Conservation (phyloP, 2,113 vertebrate species). For the Cavia porcellus region DNA sequence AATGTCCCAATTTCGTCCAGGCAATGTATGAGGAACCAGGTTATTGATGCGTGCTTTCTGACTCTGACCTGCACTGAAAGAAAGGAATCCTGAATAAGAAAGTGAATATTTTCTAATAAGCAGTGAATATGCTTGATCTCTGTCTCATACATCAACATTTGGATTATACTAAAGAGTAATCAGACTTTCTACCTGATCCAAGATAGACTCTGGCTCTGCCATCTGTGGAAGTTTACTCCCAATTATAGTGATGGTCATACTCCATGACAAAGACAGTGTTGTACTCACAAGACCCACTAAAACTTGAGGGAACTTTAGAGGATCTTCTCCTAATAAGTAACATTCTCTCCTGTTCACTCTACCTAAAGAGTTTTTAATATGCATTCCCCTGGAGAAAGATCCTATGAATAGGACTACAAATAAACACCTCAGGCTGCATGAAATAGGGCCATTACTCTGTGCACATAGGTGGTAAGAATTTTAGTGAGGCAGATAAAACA, state of each 20-base stretch:
- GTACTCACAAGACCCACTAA: not conserved
- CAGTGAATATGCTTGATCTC: not conserved
- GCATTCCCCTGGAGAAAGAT: not conserved
- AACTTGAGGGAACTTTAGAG: not conserved
- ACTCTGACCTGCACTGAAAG: not conserved
- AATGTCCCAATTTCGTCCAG: not conserved
- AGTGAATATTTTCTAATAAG: not conserved
- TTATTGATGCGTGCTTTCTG: accelerated
- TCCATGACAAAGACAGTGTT: not conserved
- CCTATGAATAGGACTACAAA: not conserved
- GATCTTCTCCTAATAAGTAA: too few relatives aligned
- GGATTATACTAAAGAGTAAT: not conserved
- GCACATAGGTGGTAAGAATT: not conserved
- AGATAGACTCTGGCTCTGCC: too few relatives aligned
- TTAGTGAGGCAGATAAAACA: not conserved
- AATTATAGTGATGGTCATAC: not conserved
- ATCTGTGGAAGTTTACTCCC: not conserved
- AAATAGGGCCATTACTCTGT: accelerated
- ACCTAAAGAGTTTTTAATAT: too few relatives aligned
- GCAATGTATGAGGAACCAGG: not conserved
- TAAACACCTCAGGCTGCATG: too few relatives aligned
- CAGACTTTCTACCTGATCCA: too few relatives aligned
- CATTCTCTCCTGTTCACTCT: not conserved
- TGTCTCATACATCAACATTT: not conserved
- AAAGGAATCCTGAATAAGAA: not conserved